A percentile compares a stretch with the other conserved stretches of the same genome.
These are phyloP conservation scores for Spatulosminthurus flaviceps DNA, from an alignment of 2,888 invertebrate species.

Conservation along the genomic window DNA sequence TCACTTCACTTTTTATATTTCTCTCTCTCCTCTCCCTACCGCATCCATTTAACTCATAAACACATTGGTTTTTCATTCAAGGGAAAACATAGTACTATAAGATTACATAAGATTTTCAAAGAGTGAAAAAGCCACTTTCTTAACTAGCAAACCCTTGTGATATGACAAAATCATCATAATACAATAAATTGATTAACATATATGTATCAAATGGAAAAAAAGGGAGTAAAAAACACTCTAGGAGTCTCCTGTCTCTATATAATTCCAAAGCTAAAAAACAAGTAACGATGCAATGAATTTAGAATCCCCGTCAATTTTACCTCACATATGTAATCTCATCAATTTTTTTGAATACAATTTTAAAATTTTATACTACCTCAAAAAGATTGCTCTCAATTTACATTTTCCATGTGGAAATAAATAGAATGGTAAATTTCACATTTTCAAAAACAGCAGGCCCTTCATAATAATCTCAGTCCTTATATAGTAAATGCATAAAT, in stretches of 20 bases:
- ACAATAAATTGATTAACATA: constrained; percentile 27
- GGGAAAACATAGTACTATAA: background rate
- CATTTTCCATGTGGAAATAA: background rate
- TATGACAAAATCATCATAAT: constrained; percentile 37
- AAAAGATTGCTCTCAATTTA: background rate
- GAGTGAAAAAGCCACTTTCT: constrained; percentile 34
- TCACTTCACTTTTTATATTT: no score
- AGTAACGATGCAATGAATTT: no score
- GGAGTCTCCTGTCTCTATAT: no score
- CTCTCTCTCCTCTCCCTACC: background rate
- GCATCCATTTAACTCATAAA: background rate
- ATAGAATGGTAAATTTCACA: background rate
- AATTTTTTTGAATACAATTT: background rate
- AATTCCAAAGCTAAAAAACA: no score
- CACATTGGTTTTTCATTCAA: background rate
- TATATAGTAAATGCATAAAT: no score
- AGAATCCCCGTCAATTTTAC: no score
- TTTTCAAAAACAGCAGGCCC: background rate
- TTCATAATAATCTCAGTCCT: no score
- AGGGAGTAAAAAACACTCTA: no score
- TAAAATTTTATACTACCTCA: no score
- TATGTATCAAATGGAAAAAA: background rate
- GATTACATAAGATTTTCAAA: constrained; percentile 33
- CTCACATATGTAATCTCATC: background rate
- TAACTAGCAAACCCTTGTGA: constrained; percentile 29